phyloP scores from a whole-genome alignment of 2,888 invertebrate species.

The Epinotia ramella region DNA sequence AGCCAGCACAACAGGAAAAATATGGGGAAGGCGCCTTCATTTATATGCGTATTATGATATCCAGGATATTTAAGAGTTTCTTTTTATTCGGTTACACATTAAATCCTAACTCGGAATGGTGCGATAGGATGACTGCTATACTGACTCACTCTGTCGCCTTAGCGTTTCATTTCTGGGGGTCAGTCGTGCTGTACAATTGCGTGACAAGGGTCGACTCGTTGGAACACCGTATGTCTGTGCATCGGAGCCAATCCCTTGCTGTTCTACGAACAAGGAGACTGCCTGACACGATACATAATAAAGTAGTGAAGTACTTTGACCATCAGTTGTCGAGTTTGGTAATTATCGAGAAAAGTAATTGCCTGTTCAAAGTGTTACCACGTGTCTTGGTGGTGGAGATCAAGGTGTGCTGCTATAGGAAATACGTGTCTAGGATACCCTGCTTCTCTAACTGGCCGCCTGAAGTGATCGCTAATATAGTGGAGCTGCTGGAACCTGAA shows the following conservation, averaged over 20 bases:
- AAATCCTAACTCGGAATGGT: constrained; percentile 28
- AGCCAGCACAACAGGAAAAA: not conserved
- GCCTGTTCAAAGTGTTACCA: constrained; percentile 51
- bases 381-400: constrained; percentile 52
- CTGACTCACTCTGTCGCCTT: constrained; percentile 51
- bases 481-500: constrained; percentile 51
- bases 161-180: constrained; percentile 55
- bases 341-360: constrained; percentile 50
- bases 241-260: constrained; percentile 45
- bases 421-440: constrained; percentile 51
- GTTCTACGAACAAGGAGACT: constrained; percentile 50
- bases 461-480: constrained; percentile 50
- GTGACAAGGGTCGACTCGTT: constrained; percentile 48
- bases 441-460: constrained; percentile 57
- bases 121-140: constrained; percentile 53
- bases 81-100: constrained; percentile 54
- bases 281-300: constrained; percentile 51
- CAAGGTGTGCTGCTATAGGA: constrained; percentile 46
- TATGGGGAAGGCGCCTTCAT: not conserved
- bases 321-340: constrained; percentile 49
- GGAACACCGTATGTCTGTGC: constrained; percentile 46
- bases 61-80: constrained; percentile 54
- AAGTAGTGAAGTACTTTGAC: constrained; percentile 51
- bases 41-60: constrained; percentile 49
- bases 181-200: constrained; percentile 54